Conservation (phyloP, 2,888 invertebrate genomes). For the Dione juno region DNA sequence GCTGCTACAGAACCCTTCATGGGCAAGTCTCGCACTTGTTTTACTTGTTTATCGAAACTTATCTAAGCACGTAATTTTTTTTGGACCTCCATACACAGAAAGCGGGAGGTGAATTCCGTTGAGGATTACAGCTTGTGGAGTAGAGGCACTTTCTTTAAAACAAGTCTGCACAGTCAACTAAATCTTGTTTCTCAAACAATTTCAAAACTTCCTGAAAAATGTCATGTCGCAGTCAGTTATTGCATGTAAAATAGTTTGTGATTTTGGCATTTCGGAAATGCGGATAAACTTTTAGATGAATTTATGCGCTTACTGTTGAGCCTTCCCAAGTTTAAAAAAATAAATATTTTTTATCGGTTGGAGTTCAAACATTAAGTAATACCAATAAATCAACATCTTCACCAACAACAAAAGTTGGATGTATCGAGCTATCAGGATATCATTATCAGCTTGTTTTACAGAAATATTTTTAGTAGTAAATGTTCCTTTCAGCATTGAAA, state of each 20-base stretch:
- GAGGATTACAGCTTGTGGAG: constrained; percentile 38
- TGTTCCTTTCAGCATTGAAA: constrained; percentile 49
- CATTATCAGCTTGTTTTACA: constrained; percentile 52
- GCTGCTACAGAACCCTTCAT: too few species aligned
- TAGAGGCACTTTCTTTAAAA: constrained; percentile 32
- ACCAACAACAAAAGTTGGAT: too few species aligned
- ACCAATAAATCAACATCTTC: constrained; percentile 49
- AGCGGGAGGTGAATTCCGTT: constrained; percentile 35
- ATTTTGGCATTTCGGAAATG: constrained; percentile 5
- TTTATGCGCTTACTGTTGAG: constrained; percentile 43
- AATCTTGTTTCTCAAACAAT: constrained; percentile 8
- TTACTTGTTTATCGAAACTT: constrained; percentile 6
- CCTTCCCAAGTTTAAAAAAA: constrained; percentile 49
- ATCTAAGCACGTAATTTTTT: constrained; percentile 27
- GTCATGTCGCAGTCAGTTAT: constrained; percentile 42
- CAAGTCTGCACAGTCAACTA: neutral
- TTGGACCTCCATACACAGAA: constrained; percentile 33
- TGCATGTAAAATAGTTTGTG: constrained; percentile 28
- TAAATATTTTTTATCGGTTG: constrained; percentile 47
- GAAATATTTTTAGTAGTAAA: constrained; percentile 52
- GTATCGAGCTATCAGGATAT: constrained; percentile 51
- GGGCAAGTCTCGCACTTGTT: too few species aligned
- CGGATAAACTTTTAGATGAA: neutral
- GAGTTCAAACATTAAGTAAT: constrained; percentile 47
- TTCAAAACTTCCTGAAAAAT: constrained; percentile 41